A percentile compares a stretch with the other conserved stretches of the same genome.
Evolutionary conservation across 2,113 vertebrate genomes (phyloP).

Genomic region (Hippocampus barbouri): DNA sequence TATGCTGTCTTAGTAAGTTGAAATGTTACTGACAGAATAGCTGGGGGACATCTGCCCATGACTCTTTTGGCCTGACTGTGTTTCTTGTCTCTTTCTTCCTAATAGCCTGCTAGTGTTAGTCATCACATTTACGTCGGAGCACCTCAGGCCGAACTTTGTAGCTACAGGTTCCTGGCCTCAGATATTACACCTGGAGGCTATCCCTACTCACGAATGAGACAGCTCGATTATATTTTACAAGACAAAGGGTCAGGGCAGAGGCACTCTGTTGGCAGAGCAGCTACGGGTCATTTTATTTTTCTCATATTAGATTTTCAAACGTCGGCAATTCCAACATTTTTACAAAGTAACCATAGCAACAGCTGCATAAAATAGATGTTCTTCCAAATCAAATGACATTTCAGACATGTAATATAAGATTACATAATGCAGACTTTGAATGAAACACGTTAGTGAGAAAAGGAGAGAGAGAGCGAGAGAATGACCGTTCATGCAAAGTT

Average conservation of each 20-base stretch:
- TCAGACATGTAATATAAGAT: neutral
- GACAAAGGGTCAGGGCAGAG: conserved; percentile 2
- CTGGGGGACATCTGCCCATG: conserved; percentile 9
- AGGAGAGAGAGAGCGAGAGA: neutral
- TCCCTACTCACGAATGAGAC: neutral
- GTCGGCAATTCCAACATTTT: neutral
- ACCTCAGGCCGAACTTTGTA: conserved; percentile 32
- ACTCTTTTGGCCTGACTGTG: conserved; percentile 19
- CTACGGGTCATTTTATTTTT: neutral
- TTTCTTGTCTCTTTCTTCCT: conserved; percentile 28
- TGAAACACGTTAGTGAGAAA: neutral
- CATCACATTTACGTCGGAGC: conserved; percentile 16
- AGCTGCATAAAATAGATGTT: neutral
- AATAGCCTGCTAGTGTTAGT: conserved; percentile 38
- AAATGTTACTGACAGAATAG: conserved; percentile 8
- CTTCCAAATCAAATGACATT: neutral
- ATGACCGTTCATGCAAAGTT: neutral
- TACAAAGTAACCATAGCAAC: neutral
- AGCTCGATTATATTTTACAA: neutral
- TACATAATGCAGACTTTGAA: neutral
- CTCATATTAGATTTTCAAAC: neutral
- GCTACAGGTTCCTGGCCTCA: conserved; percentile 16
- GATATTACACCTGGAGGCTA: conserved; percentile 14
- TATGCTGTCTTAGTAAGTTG: conserved; percentile 2
- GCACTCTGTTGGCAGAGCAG: neutral